These are phyloP conservation scores for Sclerurus mexicanus DNA, from an alignment of 2,113 vertebrate genomes.

Conservation along the genomic window DNA sequence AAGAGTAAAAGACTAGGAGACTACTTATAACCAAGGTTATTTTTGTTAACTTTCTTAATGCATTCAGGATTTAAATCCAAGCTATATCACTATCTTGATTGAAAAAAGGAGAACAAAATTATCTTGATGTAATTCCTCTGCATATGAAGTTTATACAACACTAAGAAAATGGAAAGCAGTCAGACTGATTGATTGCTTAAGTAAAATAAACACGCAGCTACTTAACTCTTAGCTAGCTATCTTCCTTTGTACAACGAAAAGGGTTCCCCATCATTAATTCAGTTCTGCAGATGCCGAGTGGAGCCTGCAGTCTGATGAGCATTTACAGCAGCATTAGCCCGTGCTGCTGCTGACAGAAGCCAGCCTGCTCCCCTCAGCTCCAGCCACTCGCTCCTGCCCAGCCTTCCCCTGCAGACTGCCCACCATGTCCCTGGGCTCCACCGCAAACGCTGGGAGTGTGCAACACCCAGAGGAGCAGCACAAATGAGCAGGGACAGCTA, in stretches of 20 bases:
- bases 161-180: constrained; percentile 29
- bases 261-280: background rate
- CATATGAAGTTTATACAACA: constrained; percentile 32
- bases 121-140: constrained; percentile 4
- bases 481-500: background rate
- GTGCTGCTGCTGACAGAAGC: background rate
- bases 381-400: background rate
- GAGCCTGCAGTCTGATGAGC: background rate
- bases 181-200: constrained; percentile 32
- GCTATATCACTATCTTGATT: background rate
- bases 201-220: constrained; percentile 50
- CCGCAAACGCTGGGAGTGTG: background rate
- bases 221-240: constrained; percentile 28
- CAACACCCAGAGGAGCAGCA: background rate
- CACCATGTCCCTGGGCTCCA: background rate
- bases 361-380: background rate
- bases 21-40: background rate
- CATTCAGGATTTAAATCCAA: constrained; percentile 7
- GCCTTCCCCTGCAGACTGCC: background rate
- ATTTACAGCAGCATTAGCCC: background rate
- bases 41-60: constrained; percentile 12
- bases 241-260: constrained; percentile 5
- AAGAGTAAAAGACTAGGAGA: background rate
- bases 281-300: background rate
- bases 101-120: constrained; percentile 8